Evolutionary conservation across 2,113 vertebrate genomes (phyloP).

Genomic region (Notiomystis cincta): DNA sequence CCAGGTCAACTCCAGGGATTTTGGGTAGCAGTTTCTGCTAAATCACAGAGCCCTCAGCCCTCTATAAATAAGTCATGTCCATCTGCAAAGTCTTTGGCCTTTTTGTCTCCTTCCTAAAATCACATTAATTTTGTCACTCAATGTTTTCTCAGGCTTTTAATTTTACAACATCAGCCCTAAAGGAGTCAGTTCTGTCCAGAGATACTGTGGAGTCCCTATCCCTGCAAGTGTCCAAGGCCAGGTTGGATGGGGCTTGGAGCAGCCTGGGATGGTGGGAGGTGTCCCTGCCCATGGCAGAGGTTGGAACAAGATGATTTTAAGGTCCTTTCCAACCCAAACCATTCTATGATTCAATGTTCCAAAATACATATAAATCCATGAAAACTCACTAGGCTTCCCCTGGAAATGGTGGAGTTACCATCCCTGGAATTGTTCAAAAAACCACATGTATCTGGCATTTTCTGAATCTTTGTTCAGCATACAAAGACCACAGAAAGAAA

Average conservation of each 20-base stretch:
- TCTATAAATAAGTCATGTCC: background rate
- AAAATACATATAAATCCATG: background rate
- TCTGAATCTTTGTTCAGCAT: background rate
- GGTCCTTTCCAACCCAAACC: background rate
- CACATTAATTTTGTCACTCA: background rate
- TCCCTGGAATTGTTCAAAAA: background rate
- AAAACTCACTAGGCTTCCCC: background rate
- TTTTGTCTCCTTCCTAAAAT: background rate
- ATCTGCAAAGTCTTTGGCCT: background rate
- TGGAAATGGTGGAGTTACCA: background rate
- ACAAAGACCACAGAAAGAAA: background rate
- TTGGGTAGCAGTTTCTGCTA: background rate
- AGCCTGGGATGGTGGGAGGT: background rate
- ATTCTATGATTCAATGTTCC: background rate
- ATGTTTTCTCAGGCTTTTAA: background rate
- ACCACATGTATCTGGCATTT: fast-evolving
- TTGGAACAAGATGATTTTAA: background rate
- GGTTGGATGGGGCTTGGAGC: fast-evolving
- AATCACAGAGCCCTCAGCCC: background rate
- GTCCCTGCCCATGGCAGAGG: fast-evolving
- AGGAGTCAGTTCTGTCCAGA: background rate
- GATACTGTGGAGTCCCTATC: background rate
- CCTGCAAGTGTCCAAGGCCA: background rate
- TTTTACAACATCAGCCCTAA: background rate
- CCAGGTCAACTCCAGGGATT: background rate